A percentile compares a stretch with the other conserved stretches of the same genome.
Conservation (phyloP, 2,888 invertebrate species). For the Agonopterix arenella region DNA sequence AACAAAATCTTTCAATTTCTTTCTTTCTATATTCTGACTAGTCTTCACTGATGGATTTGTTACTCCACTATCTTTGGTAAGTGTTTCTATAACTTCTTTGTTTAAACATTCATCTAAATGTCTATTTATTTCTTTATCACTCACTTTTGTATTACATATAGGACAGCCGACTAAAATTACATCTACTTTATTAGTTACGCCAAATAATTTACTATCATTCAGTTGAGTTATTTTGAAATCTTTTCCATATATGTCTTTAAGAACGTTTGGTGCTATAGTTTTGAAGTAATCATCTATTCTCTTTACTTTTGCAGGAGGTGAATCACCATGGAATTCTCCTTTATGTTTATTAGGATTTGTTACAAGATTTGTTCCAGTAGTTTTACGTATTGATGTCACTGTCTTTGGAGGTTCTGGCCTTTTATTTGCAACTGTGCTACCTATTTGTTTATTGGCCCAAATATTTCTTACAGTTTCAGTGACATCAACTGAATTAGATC, state of each 20-base stretch:
- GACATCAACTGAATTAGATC: slow-evolving; percentile 16
- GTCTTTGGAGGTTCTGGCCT: neutral
- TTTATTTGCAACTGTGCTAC: slow-evolving; percentile 1
- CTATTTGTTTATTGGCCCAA: slow-evolving; percentile 32
- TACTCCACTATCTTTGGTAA: slow-evolving; percentile 21
- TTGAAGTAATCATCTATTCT: slow-evolving; percentile 64
- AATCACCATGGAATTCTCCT: slow-evolving; percentile 16
- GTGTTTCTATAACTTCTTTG: slow-evolving; percentile 44
- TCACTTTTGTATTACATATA: slow-evolving; percentile 54
- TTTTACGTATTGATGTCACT: too few species aligned
- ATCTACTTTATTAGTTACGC: slow-evolving; percentile 19
- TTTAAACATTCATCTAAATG: slow-evolving; percentile 69
- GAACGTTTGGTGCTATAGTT: slow-evolving; percentile 38
- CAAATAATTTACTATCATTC: slow-evolving; percentile 32
- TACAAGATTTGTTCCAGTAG: neutral
- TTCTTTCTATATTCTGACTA: slow-evolving; percentile 4
- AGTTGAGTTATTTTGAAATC: slow-evolving; percentile 42
- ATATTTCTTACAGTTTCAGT: slow-evolving; percentile 30
- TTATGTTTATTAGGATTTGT: slow-evolving; percentile 35
- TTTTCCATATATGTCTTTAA: slow-evolving; percentile 62
- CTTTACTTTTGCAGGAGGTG: slow-evolving; percentile 49
- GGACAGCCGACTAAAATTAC: slow-evolving; percentile 58
- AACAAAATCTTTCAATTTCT: slow-evolving; percentile 6
- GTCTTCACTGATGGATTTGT: slow-evolving; percentile 9
- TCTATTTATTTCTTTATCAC: slow-evolving; percentile 44